Evolutionary conservation across 2,797 vertebrate genomes (phyloP), one percentile per base, ranked within the genome.

Genomic region (Strix occidentalis): DNA sequence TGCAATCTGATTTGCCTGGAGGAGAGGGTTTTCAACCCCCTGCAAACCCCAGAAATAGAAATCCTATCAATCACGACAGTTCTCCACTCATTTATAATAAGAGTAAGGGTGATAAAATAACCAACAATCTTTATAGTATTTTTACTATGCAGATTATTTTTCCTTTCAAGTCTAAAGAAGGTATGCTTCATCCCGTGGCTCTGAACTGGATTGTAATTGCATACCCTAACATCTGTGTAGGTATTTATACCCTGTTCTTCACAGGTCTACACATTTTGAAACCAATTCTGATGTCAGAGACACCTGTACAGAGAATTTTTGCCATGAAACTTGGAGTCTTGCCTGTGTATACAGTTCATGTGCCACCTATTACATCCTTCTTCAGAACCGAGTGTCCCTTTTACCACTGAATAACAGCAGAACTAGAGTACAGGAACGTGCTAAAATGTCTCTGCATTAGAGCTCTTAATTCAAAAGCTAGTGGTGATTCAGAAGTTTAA

Each of bases 1-100:
- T 88, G 58, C 50, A 45, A 24, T 60, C 58, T 56, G 48, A 88
- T 95, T 96, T 93, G 68, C 79, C 65, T 92, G 54, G 87, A 87
- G 48, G 91, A 88, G 56, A 74, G 33, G 10, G 4, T 88, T 92
- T 91, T 83, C 72, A 93, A 37, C 19, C 58, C 50, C 35, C 54
- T 90, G 31, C 58, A 91, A 81, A 17, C 16, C 58, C 75, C 83
- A 91, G 74, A 93, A 95, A 88, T 81, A 95, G 84, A 84, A 87
- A 58, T 89, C 58, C 28, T 45, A 37, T 83, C 76, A 86, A 78
- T 90, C 87, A 56, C 1, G 1, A 33, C 35, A 28, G 53, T 71
- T 84, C 43, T 89, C 92, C 45, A 5, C 37, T 68, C 4, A 3
- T 69, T 89, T 90, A 51, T 75, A 74, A 74, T 65, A 64, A 81